Conservation (phyloP, 2,113 vertebrate species). For the Columbina picui region DNA sequence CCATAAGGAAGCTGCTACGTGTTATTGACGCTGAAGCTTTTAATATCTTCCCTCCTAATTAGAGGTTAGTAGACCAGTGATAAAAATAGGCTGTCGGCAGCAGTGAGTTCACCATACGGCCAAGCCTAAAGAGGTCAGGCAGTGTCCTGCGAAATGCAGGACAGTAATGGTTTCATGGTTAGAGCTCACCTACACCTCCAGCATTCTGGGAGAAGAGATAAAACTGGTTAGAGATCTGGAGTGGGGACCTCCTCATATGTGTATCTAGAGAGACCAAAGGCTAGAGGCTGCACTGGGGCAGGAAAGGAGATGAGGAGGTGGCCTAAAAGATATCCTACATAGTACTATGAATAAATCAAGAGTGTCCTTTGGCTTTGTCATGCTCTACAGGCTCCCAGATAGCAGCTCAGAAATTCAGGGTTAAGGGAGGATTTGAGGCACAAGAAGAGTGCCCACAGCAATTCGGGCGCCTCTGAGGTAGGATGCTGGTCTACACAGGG, state of each 20-base stretch:
- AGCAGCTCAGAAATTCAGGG: not conserved
- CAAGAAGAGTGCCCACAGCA: not conserved
- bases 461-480: not conserved
- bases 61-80: slow-evolving; percentile 51
- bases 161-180: fast-evolving
- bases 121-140: not conserved
- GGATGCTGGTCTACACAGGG: not conserved
- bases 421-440: not conserved
- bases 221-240: not conserved
- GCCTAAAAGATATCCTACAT: not conserved
- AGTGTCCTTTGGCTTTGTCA: not conserved
- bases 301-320: not conserved
- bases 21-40: not conserved
- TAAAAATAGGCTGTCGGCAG: slow-evolving; percentile 2
- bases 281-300: not conserved
- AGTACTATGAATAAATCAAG: not conserved
- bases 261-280: not conserved
- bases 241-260: not conserved
- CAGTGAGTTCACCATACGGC: not conserved
- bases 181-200: not conserved
- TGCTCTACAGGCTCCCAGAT: not conserved
- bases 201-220: fast-evolving
- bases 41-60: slow-evolving; percentile 42
- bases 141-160: not conserved
- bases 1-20: not conserved